A percentile compares a stretch with the other conserved stretches of the same genome.
Evolutionary conservation across 2,113 vertebrate species (phyloP).

Genomic region (Ancistrus triradiatus): DNA sequence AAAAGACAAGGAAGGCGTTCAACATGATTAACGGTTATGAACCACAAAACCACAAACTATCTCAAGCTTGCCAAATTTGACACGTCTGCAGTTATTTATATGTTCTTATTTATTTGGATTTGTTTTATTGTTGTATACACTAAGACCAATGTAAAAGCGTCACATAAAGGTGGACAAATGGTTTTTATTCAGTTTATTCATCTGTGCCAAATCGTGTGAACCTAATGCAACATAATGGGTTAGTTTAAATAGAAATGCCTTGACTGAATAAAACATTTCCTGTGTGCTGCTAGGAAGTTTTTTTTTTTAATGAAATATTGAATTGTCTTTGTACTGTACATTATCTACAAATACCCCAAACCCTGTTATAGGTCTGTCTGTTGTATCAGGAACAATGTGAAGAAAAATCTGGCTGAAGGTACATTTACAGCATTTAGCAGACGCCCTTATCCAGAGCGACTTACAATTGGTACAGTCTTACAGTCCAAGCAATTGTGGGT

Average conservation of each 20-base stretch:
- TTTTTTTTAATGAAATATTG: too few relatives aligned
- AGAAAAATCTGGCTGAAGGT: too few relatives aligned
- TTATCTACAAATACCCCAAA: too few relatives aligned
- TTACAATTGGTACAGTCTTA: too few relatives aligned
- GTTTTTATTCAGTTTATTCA: constrained; percentile 43
- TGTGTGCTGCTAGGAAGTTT: not conserved
- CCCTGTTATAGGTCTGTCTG: too few relatives aligned
- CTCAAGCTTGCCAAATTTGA: constrained; percentile 66
- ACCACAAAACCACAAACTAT: constrained; percentile 38
- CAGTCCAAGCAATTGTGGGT: too few relatives aligned
- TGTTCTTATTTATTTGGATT: constrained; percentile 70
- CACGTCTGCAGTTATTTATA: constrained; percentile 54
- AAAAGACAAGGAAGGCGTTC: constrained; percentile 23
- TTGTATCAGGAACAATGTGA: too few relatives aligned
- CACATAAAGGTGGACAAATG: constrained; percentile 56
- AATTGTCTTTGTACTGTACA: too few relatives aligned
- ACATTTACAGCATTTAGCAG: too few relatives aligned
- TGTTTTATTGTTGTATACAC: constrained; percentile 54
- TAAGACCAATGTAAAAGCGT: constrained; percentile 41
- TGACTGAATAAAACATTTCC: not conserved
- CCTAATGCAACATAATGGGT: too few relatives aligned
- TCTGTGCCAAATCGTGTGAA: constrained; percentile 64
- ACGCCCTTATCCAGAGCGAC: too few relatives aligned
- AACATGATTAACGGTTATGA: constrained; percentile 26
- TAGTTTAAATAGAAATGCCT: too few relatives aligned